Evolutionary conservation across 2,797 vertebrate genomes (phyloP).

Genomic region (Rachycentron canadum): DNA sequence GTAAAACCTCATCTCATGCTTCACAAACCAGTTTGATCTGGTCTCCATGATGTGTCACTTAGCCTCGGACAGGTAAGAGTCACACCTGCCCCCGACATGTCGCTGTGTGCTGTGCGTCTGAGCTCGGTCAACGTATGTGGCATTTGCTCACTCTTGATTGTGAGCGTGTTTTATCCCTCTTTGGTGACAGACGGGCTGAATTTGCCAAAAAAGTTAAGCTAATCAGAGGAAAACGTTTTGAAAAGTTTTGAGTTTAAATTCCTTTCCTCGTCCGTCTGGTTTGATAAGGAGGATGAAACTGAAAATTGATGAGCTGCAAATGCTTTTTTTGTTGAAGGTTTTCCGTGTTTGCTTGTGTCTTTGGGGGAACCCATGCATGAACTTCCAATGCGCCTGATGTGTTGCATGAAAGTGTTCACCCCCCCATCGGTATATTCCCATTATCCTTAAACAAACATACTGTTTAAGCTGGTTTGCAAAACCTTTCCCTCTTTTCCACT

Average conservation of each 20-base stretch:
- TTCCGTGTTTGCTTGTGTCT: conserved; percentile 32
- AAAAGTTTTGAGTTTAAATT: background rate
- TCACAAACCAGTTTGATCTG: conserved; percentile 76
- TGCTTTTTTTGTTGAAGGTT: conserved; percentile 29
- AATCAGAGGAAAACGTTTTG: conserved; percentile 1
- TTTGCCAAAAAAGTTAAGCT: background rate
- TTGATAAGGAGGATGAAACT: conserved; percentile 33
- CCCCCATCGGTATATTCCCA: conserved; percentile 22
- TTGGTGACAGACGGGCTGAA: conserved; percentile 11
- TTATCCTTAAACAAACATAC: conserved; percentile 7
- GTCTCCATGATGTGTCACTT: conserved; percentile 79
- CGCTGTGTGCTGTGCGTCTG: conserved; percentile 60
- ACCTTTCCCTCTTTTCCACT: conserved; percentile 21
- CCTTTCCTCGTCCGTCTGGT: conserved; percentile 11
- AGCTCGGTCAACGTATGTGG: conserved; percentile 13
- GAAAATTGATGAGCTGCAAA: conserved; percentile 56
- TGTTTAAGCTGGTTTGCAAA: conserved; percentile 34
- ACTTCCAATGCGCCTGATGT: conserved; percentile 1
- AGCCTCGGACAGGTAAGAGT: conserved; percentile 87
- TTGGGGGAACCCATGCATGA: conserved; percentile 55
- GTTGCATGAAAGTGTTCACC: conserved; percentile 44
- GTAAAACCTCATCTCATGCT: conserved; percentile 73
- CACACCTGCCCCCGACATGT: conserved; percentile 30
- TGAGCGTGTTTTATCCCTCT: conserved; percentile 46
- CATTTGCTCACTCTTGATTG: conserved; percentile 61